Percentiles rank a stretch among this genome's conserved stretches.
Conservation (phyloP, 2,113 vertebrate species). For the Saimiri boliviensis region DNA sequence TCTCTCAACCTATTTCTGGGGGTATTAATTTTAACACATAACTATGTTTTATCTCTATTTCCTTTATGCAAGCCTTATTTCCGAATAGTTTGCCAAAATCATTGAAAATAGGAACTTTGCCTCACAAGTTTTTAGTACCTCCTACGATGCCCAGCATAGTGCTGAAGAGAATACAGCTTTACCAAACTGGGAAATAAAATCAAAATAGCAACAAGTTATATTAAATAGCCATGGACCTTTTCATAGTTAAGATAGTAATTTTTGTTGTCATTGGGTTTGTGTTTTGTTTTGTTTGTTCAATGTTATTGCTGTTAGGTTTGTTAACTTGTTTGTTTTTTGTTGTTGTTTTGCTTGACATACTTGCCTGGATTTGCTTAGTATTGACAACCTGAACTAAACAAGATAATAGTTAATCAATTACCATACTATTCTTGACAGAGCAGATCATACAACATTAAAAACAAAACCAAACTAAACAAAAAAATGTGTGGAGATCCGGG, state of each 20-base stretch:
- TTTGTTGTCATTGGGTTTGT: neutral
- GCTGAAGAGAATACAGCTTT: neutral
- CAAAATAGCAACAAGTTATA: neutral
- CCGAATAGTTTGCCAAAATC: neutral
- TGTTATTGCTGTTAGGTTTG: neutral
- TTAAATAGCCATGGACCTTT: neutral
- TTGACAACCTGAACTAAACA: neutral
- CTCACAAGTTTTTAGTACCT: neutral
- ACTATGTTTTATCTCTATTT: neutral
- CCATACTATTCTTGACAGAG: neutral
- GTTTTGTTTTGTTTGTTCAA: neutral
- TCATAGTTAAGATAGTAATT: neutral
- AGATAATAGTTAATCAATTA: neutral
- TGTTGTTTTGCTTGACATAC: neutral
- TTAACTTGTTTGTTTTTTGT: neutral
- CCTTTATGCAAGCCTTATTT: neutral
- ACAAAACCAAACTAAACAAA: neutral
- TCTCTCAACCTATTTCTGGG: neutral
- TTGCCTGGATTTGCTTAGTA: neutral
- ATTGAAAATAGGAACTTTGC: neutral
- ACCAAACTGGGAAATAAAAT: neutral
- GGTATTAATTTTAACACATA: neutral
- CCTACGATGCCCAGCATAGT: neutral
- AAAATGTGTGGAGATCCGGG: neutral
- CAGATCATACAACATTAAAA: neutral